Evolutionary conservation across 2,113 vertebrate genomes (phyloP), one percentile per base, ranked within the genome.

Genomic region (Rhipidura dahli): DNA sequence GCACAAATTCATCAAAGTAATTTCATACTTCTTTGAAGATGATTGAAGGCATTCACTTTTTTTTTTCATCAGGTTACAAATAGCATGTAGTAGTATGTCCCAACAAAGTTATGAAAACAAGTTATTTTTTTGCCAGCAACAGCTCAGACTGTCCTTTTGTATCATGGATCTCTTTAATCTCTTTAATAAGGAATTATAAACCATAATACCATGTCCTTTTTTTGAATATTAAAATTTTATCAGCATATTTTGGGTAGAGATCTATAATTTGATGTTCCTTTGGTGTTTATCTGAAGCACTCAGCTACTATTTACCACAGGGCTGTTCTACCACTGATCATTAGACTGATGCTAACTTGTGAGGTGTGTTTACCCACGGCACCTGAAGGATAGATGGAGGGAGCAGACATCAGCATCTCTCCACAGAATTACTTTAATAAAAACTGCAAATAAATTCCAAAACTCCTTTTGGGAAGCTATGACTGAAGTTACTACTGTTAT

Each of bases 1-100:
- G 28, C 13, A 84, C 19, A 70, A 31, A 42, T 77, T 24, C n/a
- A 94, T 93, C 87, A 93, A 92, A 91, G 77, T 22, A 60, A 63
- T 80, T 87, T 82, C 70, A 54, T 54, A 5, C 5, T 76, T 89
- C 87, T 96, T 96, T 95, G 93, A 95, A 96, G 89, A 83, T 88
- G 79, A 97, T 69, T 86, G 75, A 80, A 65, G 73, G 47, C 17
- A 66, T 69, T 76, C 28, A 42, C 18, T 15, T 56, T 56, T 73
- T 73, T 39, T 68, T 82, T 72, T 54, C 21, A 45, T 33, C 45
- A 77, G 63, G 51, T 87, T 83, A 39, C 5, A 72, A 40, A 51
- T 15, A 44, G 3, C 5, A 3, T 23, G 11, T 59, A 26, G 2
- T 24, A 73, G 15, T 35, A 57, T 39, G 35, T 49, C 49, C 60